Base-by-base conservation (phyloP, 2,113 vertebrate genomes). In the Pterocles gutturalis region DNA sequence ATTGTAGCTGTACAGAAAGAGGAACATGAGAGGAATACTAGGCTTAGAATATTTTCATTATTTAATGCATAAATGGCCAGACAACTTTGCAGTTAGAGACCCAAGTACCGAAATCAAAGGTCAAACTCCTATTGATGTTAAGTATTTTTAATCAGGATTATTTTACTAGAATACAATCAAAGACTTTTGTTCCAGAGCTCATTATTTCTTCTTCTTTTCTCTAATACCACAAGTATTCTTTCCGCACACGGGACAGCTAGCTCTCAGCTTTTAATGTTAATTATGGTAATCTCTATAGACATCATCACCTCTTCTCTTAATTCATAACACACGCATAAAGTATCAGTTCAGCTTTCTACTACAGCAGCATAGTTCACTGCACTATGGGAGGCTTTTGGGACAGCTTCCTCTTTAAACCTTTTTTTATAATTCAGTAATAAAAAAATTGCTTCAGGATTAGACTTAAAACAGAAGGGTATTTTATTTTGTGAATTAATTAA, bases 121-220 rank as follows among this genome's bases (percentile, higher is more conserved):
- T 51, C 46, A 87, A 93, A 67, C 31, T 83, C 31, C 41, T 55
- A 78, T 5, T 77, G 49, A 41, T 94, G 34, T 81, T 77, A 80
- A 72, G 62, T 84, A 51, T 86, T 97, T 97, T 97, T 94, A 91
- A 95, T 92, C 48, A 95, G 75, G 90, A 75, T 48, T 81, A 87
- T 75, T 94, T 78, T 83, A 92, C n/a, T 87, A 92, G 69, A 96
- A 71, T 41, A 95, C 41, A 96, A 75, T 34, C 13, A 7, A 93
- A 66, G 22, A 83, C 26, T 95, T 96, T 86, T 96, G 43, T 87
- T 96, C 49, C 28, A 36, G 61, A 95, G 69, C 41, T 96, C 81
- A 93, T 97, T 95, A 97, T 91, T 97, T 95, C 58, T 89, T 72
- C 66, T 55, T 88, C 43, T 94, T 76, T 84, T 93, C 86, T 91